These are phyloP conservation scores for Luperina nickerlii DNA, from an alignment of 2,888 invertebrate species.

Conservation along the genomic window DNA sequence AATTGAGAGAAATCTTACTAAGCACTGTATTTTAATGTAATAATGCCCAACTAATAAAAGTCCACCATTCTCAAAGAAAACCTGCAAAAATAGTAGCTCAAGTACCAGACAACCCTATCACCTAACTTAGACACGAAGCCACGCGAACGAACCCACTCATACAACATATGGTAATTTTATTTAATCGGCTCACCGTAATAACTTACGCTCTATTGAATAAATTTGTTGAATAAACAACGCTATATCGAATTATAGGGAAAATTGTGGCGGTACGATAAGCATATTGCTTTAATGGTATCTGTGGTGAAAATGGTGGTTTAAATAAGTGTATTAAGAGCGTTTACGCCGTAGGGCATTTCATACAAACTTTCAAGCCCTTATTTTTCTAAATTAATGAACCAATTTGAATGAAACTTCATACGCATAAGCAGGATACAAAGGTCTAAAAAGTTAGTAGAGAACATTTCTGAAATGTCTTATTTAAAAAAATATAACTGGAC, in stretches of 20 bases:
- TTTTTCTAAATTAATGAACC: too few relatives aligned
- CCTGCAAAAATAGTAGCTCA: not conserved
- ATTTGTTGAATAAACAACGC: slow-evolving; percentile 64
- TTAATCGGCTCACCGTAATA: slow-evolving; percentile 67
- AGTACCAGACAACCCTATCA: slow-evolving; percentile 50
- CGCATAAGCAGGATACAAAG: too few relatives aligned
- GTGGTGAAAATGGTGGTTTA: slow-evolving; percentile 4
- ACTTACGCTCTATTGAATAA: slow-evolving; percentile 57
- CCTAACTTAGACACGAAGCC: slow-evolving; percentile 43
- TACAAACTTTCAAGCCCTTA: too few relatives aligned
- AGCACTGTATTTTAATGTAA: not conserved
- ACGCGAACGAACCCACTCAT: slow-evolving; percentile 27
- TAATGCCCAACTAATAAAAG: not conserved
- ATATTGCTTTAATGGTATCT: slow-evolving; percentile 26
- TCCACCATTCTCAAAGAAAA: not conserved
- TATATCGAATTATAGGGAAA: slow-evolving; percentile 54
- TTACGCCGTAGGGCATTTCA: too few relatives aligned
- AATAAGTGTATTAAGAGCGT: not conserved
- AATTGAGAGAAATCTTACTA: not conserved
- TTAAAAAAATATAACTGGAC: too few relatives aligned
- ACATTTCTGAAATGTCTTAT: too few relatives aligned
- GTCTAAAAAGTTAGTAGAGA: too few relatives aligned
- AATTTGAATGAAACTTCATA: too few relatives aligned
- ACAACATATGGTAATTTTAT: slow-evolving; percentile 62
- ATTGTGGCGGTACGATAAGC: slow-evolving; percentile 55